A percentile compares a stretch with the other conserved stretches of the same genome.
Conservation (phyloP, 2,113 vertebrate genomes). For the Isichthys henryi region DNA sequence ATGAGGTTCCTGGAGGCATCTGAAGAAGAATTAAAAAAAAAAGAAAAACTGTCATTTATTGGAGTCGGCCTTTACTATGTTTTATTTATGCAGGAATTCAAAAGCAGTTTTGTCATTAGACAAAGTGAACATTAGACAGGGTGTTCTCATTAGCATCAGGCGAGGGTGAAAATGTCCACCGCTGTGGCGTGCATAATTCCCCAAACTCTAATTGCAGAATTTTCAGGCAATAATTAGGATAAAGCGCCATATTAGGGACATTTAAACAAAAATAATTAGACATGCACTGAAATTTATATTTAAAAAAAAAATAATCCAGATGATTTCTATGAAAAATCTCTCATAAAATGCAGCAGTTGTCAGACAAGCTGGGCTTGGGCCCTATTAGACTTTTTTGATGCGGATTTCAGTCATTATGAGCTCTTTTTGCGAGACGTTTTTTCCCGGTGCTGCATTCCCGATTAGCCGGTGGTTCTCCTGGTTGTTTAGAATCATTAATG, state of each 20-base stretch:
- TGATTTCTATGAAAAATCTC: not conserved
- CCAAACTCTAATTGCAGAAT: slow-evolving; percentile 41
- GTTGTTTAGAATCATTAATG: slow-evolving; percentile 42
- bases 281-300: slow-evolving; percentile 32
- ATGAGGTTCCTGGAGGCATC: slow-evolving; percentile 14
- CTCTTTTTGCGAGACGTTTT: slow-evolving; percentile 22
- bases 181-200: slow-evolving; percentile 24
- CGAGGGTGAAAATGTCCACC: slow-evolving; percentile 31
- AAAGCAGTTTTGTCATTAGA: slow-evolving; percentile 46
- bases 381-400: slow-evolving; percentile 32
- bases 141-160: slow-evolving; percentile 39
- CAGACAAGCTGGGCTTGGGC: not conserved
- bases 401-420: slow-evolving; percentile 27
- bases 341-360: not conserved
- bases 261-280: slow-evolving; percentile 47
- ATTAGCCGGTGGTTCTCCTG: slow-evolving; percentile 30
- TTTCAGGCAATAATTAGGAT: slow-evolving; percentile 42
- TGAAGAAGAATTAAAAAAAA: slow-evolving; percentile 8
- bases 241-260: slow-evolving; percentile 34
- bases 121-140: slow-evolving; percentile 39
- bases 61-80: slow-evolving; percentile 31
- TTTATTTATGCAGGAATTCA: slow-evolving; percentile 43
- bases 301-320: slow-evolving; percentile 13
- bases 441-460: slow-evolving; percentile 21
- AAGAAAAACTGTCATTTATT: slow-evolving; percentile 18